Evolutionary conservation across 1,140 invertebrate genomes (phyloP).

Genomic region (Trichonephila inaurata): DNA sequence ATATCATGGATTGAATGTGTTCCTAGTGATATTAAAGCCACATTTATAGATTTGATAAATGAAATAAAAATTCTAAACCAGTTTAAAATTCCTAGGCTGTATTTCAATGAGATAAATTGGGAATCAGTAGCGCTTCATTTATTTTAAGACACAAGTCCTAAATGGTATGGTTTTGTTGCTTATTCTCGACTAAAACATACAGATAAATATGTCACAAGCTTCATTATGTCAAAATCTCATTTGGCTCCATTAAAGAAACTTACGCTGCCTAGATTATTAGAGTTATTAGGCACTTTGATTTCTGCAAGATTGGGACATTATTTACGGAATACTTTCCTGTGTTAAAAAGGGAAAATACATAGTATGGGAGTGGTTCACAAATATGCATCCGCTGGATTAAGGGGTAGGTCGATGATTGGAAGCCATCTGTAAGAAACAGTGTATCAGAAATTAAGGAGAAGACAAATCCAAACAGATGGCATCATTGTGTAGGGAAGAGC

Average conservation of each 20-base stretch:
- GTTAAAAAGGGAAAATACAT: slow-evolving; percentile 1
- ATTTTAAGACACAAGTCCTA: slow-evolving; percentile 10
- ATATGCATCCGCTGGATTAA: slow-evolving; percentile 62
- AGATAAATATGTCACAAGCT: no score
- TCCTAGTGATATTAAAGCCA: neutral
- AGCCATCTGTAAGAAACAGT: slow-evolving; percentile 60
- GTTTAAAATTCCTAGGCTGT: neutral
- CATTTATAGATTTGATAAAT: neutral
- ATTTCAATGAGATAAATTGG: neutral
- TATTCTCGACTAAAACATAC: no score
- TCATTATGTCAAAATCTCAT: no score
- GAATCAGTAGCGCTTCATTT: neutral
- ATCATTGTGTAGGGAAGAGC: neutral
- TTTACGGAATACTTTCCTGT: neutral
- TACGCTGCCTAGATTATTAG: no score
- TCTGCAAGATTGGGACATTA: neutral
- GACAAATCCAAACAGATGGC: no score
- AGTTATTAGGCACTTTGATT: no score
- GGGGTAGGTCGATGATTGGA: neutral
- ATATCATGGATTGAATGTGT: neutral
- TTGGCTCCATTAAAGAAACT: no score
- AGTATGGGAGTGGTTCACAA: slow-evolving; percentile 25
- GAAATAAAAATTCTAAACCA: neutral
- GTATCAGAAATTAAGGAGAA: neutral
- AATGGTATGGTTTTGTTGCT: neutral